Conservation (phyloP, 1,140 invertebrate species). For the Euura saliciscinereae region DNA sequence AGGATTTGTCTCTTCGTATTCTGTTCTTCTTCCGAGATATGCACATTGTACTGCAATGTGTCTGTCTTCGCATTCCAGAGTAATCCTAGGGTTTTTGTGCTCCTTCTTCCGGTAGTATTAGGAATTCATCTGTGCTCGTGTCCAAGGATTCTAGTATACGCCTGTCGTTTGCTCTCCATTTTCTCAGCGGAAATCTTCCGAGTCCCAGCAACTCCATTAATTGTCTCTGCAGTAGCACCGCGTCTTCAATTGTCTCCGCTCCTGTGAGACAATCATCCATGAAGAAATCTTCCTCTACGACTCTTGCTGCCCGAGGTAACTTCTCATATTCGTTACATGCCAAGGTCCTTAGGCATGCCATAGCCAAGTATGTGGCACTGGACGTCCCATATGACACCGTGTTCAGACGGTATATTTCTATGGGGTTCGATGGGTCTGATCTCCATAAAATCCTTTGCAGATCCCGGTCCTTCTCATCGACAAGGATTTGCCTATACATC, state of each 20-base stretch:
- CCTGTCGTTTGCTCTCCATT: constrained; percentile 46
- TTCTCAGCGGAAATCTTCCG: constrained; percentile 36
- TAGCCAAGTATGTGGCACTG: constrained; percentile 40
- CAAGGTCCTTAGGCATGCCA: constrained; percentile 36
- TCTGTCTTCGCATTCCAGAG: constrained; percentile 36
- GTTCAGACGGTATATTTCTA: constrained; percentile 36
- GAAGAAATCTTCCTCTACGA: constrained; percentile 21
- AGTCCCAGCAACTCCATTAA: constrained; percentile 29
- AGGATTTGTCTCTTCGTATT: constrained; percentile 37
- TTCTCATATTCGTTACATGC: constrained; percentile 31
- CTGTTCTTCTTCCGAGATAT: neutral
- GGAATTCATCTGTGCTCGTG: too few species aligned
- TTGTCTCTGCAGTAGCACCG: constrained; percentile 27
- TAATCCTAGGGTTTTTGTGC: constrained; percentile 41
- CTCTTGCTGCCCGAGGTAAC: constrained; percentile 34
- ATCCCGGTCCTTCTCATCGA: constrained; percentile 29
- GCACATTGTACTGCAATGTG: constrained; percentile 16
- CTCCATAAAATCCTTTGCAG: constrained; percentile 46
- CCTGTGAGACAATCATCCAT: constrained; percentile 43
- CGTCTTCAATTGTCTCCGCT: constrained; percentile 21
- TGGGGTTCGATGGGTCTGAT: constrained; percentile 10
- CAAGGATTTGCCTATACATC: constrained; percentile 42
- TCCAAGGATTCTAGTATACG: too few species aligned
- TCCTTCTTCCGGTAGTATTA: too few species aligned
- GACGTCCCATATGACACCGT: constrained; percentile 51